phyloP scores from a whole-genome alignment of 2,113 vertebrate genomes.

The Peromyscus californicus region DNA sequence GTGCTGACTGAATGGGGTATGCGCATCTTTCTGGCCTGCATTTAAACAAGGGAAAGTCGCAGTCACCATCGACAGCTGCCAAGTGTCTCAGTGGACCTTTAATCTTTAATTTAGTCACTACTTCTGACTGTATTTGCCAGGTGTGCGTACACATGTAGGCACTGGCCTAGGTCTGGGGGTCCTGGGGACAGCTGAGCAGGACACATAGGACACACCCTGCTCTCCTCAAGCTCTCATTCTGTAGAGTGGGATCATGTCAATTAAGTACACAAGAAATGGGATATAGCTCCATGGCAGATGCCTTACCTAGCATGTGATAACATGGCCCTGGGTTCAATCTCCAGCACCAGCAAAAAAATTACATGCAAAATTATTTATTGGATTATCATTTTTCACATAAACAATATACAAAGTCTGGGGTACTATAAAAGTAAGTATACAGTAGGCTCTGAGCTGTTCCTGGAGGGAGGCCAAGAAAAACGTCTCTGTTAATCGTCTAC shows the following conservation, averaged over 20 bases:
- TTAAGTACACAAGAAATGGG: too few species aligned
- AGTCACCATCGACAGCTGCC: too few species aligned
- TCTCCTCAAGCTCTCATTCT: not conserved
- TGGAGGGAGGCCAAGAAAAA: not conserved
- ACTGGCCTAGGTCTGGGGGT: not conserved
- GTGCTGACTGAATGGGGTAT: not conserved
- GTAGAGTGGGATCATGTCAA: not conserved
- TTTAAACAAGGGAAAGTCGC: not conserved
- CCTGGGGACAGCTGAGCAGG: not conserved
- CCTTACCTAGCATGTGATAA: too few species aligned
- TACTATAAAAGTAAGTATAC: accelerated
- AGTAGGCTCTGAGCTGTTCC: not conserved
- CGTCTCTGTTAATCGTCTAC: not conserved
- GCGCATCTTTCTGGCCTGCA: not conserved
- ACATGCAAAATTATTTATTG: not conserved
- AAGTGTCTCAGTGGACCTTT: too few species aligned
- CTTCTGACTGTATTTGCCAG: not conserved
- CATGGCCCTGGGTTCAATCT: not conserved
- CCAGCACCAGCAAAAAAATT: not conserved
- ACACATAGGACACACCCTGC: not conserved
- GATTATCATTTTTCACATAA: too few species aligned
- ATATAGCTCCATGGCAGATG: not conserved
- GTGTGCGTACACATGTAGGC: too few species aligned
- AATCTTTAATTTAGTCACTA: accelerated
- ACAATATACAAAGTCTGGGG: too few species aligned